Evolutionary conservation across 2,113 vertebrate species (phyloP), one percentile per base, ranked within the genome.

Genomic region (Vicugna pacos): DNA sequence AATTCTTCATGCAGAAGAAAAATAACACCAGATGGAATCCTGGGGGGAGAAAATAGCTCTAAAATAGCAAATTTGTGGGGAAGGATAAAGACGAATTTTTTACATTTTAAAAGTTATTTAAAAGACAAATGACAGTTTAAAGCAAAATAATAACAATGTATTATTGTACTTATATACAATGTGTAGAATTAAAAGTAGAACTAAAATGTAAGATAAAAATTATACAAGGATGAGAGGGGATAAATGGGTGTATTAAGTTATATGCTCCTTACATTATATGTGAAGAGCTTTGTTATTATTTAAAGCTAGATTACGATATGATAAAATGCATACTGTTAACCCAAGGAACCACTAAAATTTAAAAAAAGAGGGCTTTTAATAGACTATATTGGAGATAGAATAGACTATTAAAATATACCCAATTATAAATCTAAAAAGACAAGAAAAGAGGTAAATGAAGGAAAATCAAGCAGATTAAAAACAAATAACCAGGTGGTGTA

Each of bases 21-120:
- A 95, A 94, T 94, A 96, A 84, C 56, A 79, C 80, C 89, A 95
- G 80, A 88, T 79, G 89, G 85, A 92, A 83, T 58, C 35, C 75
- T 91, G 22, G 67, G 17, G 28, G 67, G 17, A 86, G 94, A 94
- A 95, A 93, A 54, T 10, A 58, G 0, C 11, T 94, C n/a, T n/a
- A 94, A 92, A 93, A 88, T 62, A 62, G 46, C 14, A 95, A 70
- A 42, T 65, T 42, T 50, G 8, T 73, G 48, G 56, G 46, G 70
- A 85, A 91, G 6, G 24, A 73, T 54, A 77, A 73, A 83, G 58
- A 69, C 20, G 20, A 38, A 5, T 42, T 60, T 35, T 70, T 28
- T 79, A 42, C 32, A 83, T 48, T 82, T 50, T 10, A 54, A 73
- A 83, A 58, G 50, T 20, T 58, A 1, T 64, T 84, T 62, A 50